Percentiles rank a stretch among this genome's conserved stretches.
Conservation (phyloP, 2,797 vertebrate genomes). For the Phataginus tetradactyla region DNA sequence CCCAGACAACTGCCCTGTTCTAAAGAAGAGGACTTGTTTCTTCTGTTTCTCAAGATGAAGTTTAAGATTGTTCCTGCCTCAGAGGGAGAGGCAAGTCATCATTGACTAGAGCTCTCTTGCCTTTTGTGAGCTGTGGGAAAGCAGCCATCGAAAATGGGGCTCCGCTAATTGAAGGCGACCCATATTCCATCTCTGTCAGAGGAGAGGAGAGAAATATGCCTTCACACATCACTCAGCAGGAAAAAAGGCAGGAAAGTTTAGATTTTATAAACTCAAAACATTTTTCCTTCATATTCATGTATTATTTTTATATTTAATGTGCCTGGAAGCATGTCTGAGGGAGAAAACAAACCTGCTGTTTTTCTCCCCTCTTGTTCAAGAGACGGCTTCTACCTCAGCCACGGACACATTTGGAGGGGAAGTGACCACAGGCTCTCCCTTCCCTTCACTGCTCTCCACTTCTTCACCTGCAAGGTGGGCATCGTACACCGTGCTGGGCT, state of each 20-base stretch:
- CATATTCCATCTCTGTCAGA: not conserved
- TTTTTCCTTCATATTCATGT: not conserved
- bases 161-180: not conserved
- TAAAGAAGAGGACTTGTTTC: not conserved
- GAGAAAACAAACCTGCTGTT: not conserved
- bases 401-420: rapidly evolving
- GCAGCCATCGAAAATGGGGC: not conserved
- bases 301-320: not conserved
- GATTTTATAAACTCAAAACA: not conserved
- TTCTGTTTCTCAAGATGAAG: not conserved
- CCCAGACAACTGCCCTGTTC: not conserved
- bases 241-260: not conserved
- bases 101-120: not conserved
- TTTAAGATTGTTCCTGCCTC: not conserved
- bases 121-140: not conserved
- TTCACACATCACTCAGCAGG: not conserved
- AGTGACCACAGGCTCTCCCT: not conserved
- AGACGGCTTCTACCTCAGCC: not conserved
- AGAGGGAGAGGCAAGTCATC: not conserved
- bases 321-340: rapidly evolving
- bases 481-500: rapidly evolving
- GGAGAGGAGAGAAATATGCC: not conserved
- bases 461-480: not conserved
- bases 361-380: not conserved
- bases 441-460: not conserved